Evolutionary conservation across 1,140 invertebrate species (phyloP), one percentile per base, ranked within the genome.

Genomic region (Chironomus tepperi): DNA sequence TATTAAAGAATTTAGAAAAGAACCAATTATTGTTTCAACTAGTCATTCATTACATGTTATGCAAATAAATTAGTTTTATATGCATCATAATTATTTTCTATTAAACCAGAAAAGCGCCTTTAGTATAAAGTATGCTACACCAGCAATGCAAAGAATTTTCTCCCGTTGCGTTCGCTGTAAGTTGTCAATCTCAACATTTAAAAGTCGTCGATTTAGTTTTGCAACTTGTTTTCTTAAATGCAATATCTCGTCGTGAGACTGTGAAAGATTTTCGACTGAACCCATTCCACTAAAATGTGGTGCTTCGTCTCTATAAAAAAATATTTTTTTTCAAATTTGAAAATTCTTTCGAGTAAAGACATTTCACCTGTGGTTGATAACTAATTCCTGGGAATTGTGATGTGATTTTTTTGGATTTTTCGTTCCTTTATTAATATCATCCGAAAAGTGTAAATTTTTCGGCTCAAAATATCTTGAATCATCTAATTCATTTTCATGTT

Each of bases 101-200:
- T 90, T 92, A 75, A 95, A 83, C 93, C 93, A 95, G 76, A 91
- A 86, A 76, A 95, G 88, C 75, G 92, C 88, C 87, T 95, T 95
- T 74, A 94, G 84, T 77, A 94, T 83, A 79, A 95, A 88, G 81
- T 95, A 96, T 10, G 92, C 88, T 78, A 95, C 84, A 16, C 93
- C 91, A 76, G 93, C 82, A 75, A 89, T 89, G 81, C 91, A 93
- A 77, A 94, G 83, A 78, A 94, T 87, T 80, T 94, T 91, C 79
- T 95, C 93, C 77, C 91, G 87, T 81, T 95, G 91, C 79, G 92
- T 87, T 67, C 91, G 85, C 79, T 92, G 90, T 67, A 90, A 83
- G 77, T 90, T 89, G 77, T 95, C 93, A 74, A 92, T 85, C 84
- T 96, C 93, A 73, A 95, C 87, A 18, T 91, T 87, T 85, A 94